Conservation (phyloP, 2,797 vertebrate species). For the Anguilla pacifica region DNA sequence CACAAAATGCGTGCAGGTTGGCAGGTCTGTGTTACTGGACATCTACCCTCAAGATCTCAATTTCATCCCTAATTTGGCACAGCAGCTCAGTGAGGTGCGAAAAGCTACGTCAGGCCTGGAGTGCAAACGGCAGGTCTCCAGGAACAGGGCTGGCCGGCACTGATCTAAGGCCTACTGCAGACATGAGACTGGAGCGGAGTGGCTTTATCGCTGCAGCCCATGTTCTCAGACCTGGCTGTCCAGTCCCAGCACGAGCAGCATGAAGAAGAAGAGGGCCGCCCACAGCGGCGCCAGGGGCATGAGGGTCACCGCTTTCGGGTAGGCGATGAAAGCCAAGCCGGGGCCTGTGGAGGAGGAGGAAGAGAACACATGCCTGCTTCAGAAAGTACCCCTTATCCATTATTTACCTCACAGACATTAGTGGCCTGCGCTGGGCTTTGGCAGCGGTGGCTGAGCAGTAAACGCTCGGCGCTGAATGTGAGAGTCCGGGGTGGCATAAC, state of each 20-base stretch:
- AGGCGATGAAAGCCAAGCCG: slow-evolving; percentile 82
- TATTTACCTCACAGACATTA: background rate
- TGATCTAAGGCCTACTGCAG: background rate
- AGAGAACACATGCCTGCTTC: background rate
- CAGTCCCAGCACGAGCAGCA: slow-evolving; percentile 80
- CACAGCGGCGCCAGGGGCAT: slow-evolving; percentile 83
- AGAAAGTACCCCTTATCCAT: background rate
- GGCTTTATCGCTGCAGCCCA: background rate
- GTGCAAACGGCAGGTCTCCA: too few species aligned
- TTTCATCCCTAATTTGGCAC: too few species aligned
- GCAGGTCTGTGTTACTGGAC: too few species aligned
- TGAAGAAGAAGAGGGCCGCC: slow-evolving; percentile 84
- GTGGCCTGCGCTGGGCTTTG: background rate
- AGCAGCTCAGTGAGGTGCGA: too few species aligned
- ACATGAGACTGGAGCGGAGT: background rate
- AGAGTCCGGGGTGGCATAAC: background rate
- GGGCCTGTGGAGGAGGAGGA: slow-evolving; percentile 66
- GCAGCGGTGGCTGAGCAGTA: slow-evolving; percentile 25
- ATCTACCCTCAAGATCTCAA: too few species aligned
- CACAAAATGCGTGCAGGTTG: too few species aligned
- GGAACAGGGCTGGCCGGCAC: background rate
- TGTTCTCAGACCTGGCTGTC: slow-evolving; percentile 78
- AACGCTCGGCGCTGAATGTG: slow-evolving; percentile 44
- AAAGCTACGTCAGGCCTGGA: too few species aligned
- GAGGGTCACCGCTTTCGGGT: slow-evolving; percentile 84